phyloP scores from a whole-genome alignment of 2,888 invertebrate species.

The Cephus nigrinus region DNA sequence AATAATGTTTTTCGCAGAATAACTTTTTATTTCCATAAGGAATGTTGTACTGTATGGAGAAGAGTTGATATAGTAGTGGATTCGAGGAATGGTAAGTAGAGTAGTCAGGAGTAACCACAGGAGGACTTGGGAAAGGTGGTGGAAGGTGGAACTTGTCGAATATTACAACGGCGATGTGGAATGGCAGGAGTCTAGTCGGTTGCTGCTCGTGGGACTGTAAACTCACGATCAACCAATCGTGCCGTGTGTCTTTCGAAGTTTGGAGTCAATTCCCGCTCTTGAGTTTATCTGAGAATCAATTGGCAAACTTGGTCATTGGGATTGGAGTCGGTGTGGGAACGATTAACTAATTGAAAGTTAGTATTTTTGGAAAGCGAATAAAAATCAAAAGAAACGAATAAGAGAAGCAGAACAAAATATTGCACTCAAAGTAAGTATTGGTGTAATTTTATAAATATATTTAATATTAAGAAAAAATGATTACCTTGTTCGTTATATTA shows the following conservation, averaged over 20 bases:
- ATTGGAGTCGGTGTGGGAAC: background rate
- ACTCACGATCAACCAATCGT: constrained; percentile 25
- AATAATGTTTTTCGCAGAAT: background rate
- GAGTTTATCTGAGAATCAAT: background rate
- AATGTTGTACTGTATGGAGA: background rate
- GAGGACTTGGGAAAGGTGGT: constrained; percentile 21
- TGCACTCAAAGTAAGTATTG: background rate
- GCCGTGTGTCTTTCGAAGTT: background rate
- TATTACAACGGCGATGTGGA: constrained; percentile 61
- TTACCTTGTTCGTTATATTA: no score
- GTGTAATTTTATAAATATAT: background rate
- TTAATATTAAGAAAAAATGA: background rate
- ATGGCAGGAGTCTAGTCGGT: constrained; percentile 60
- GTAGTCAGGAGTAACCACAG: constrained; percentile 41
- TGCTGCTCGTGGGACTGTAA: constrained; percentile 54
- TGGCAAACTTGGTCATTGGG: background rate
- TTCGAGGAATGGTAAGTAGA: constrained; percentile 33
- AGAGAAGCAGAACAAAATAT: background rate
- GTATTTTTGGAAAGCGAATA: background rate
- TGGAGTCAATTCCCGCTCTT: background rate
- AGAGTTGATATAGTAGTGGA: constrained; percentile 1
- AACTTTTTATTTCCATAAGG: background rate
- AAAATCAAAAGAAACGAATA: background rate
- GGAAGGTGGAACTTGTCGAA: constrained; percentile 57
- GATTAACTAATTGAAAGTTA: background rate